phyloP scores from a whole-genome alignment of 2,797 vertebrate genomes.

The Jordanella pulchra region DNA sequence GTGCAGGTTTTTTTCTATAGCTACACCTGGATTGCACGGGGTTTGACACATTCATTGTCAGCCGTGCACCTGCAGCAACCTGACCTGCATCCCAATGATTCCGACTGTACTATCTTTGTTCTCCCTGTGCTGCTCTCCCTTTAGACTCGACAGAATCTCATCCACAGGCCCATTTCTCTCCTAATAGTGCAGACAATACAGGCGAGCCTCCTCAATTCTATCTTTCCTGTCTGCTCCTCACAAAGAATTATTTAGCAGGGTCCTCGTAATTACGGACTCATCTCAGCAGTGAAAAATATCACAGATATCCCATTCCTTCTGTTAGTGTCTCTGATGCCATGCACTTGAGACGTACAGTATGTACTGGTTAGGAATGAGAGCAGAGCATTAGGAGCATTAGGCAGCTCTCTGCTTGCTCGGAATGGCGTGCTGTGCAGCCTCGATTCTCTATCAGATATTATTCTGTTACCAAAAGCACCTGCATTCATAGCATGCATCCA shows the following conservation, averaged over 20 bases:
- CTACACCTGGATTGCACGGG: constrained; percentile 61
- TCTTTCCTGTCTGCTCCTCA: constrained; percentile 60
- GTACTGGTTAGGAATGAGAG: constrained; percentile 44
- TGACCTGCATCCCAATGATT: constrained; percentile 75
- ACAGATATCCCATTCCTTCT: constrained; percentile 56
- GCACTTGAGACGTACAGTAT: constrained; percentile 39
- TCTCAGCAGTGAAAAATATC: constrained; percentile 57
- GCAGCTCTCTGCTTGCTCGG: constrained; percentile 34
- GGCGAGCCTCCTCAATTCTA: constrained; percentile 63
- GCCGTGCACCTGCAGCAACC: constrained; percentile 64
- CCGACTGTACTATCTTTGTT: constrained; percentile 36
- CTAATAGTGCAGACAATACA: constrained; percentile 71
- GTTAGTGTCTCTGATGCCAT: constrained; percentile 30
- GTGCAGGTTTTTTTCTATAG: constrained; percentile 43
- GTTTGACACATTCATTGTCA: constrained; percentile 72
- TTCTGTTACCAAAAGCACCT: constrained; percentile 44
- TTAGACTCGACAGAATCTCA: constrained; percentile 64
- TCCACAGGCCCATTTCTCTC: constrained; percentile 69
- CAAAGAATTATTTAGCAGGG: constrained; percentile 60
- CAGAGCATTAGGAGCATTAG: constrained; percentile 46
- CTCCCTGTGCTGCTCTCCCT: constrained; percentile 42
- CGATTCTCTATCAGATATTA: constrained; percentile 45
- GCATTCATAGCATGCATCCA: constrained; percentile 34
- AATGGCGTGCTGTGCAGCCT: constrained; percentile 43
- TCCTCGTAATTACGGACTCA: constrained; percentile 64